Percentiles rank a stretch among this genome's conserved stretches.
Conservation (phyloP, 2,113 vertebrate species). For the Rhombomys opimus region DNA sequence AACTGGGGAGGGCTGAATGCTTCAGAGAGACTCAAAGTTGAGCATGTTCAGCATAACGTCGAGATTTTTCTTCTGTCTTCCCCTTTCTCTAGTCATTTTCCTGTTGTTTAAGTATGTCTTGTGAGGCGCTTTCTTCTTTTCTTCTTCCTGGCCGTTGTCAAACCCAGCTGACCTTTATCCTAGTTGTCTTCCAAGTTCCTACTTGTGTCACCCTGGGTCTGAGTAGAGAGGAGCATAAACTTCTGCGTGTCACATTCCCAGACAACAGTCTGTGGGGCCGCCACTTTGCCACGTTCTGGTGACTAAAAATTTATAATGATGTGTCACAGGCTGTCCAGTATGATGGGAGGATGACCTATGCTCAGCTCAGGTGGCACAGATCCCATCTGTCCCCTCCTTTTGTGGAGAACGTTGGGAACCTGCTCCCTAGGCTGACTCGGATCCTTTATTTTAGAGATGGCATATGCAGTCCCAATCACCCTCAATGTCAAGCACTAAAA, state of each 20-base stretch:
- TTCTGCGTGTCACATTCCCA: neutral
- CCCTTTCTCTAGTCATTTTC: conserved; percentile 17
- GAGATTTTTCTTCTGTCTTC: neutral
- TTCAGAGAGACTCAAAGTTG: conserved; percentile 4
- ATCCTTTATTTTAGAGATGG: conserved; percentile 28
- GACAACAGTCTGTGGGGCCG: neutral
- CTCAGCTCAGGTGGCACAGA: neutral
- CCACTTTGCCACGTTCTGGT: neutral
- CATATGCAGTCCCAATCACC: neutral
- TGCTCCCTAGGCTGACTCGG: conserved; percentile 15
- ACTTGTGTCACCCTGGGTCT: neutral
- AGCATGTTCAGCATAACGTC: conserved; percentile 20
- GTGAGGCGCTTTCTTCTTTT: neutral
- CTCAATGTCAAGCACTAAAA: neutral
- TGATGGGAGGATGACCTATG: neutral
- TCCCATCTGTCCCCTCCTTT: neutral
- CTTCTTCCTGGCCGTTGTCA: neutral
- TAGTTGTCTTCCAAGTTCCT: conserved; percentile 40
- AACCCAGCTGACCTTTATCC: neutral
- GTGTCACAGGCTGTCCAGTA: neutral
- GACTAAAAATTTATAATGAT: neutral
- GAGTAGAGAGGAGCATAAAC: neutral
- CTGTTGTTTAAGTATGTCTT: conserved; percentile 13
- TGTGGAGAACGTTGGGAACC: neutral
- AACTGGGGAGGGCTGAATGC: neutral